Percentiles rank a stretch among this genome's conserved stretches.
Conservation (phyloP, 2,797 vertebrate species). For the Halcyon chelicuti region DNA sequence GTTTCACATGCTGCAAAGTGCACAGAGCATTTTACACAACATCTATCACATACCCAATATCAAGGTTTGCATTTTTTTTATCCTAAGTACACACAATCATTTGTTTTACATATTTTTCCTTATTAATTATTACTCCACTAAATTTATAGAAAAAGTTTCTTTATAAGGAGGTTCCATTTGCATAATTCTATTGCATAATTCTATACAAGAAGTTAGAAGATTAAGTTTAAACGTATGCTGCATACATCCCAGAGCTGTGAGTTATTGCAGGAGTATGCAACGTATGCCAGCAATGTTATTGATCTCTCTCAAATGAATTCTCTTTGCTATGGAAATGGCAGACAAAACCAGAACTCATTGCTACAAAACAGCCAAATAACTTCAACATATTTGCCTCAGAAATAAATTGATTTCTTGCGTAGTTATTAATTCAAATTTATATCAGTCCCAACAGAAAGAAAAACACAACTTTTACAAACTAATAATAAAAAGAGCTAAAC, state of each 20-base stretch:
- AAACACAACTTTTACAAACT: neutral
- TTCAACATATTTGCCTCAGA: neutral
- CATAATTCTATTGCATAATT: neutral
- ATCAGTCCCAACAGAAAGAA: neutral
- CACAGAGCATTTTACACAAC: neutral
- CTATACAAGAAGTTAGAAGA: neutral
- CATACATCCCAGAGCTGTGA: neutral
- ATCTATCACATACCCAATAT: neutral
- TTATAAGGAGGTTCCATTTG: neutral
- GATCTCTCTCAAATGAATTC: constrained; percentile 39
- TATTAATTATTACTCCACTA: neutral
- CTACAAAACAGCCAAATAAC: neutral
- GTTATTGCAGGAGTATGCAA: neutral
- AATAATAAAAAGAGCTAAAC: neutral
- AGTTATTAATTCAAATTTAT: neutral
- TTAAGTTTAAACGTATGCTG: neutral
- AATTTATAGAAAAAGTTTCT: constrained; percentile 9
- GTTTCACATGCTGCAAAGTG: constrained; percentile 56
- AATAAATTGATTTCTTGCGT: neutral
- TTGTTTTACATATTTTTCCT: neutral
- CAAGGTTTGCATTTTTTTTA: neutral
- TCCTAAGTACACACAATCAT: neutral
- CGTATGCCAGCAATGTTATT: neutral
- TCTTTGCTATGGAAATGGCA: constrained; percentile 45
- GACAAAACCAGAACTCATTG: neutral